A percentile compares a stretch with the other conserved stretches of the same genome.
phyloP scores from a whole-genome alignment of 2,113 vertebrate species.

The Miniopterus natalensis region DNA sequence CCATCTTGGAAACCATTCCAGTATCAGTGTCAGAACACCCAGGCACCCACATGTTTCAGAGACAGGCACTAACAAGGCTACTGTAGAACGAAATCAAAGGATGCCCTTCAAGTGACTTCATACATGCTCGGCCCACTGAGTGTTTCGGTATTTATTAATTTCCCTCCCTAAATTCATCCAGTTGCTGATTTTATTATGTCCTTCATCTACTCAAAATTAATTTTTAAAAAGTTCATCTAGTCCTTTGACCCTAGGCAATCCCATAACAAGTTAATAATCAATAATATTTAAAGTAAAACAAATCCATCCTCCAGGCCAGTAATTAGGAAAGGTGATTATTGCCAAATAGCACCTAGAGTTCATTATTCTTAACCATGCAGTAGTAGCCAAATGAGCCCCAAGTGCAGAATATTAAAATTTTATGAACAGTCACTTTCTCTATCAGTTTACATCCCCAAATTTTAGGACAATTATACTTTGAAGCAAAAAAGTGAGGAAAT shows the following conservation, averaged over 20 bases:
- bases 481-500: not conserved
- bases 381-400: not conserved
- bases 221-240: not conserved
- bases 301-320: constrained; percentile 17
- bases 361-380: not conserved
- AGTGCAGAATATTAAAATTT: constrained; percentile 49
- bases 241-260: constrained; percentile 7
- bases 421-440: not conserved
- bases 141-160: not conserved
- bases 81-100: constrained; percentile 17
- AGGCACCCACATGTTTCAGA: not conserved
- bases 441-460: not conserved
- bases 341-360: constrained; percentile 21
- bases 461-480: not conserved
- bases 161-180: not conserved
- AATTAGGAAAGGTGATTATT: constrained; percentile 22
- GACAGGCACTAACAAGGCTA: not conserved
- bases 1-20: constrained; percentile 83
- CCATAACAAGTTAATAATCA: constrained; percentile 47
- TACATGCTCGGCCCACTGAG: not conserved
- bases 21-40: not conserved
- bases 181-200: not conserved
- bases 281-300: constrained; percentile 54
- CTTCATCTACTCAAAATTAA: constrained; percentile 51
- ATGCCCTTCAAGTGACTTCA: constrained; percentile 5